Base-by-base conservation (phyloP, 2,797 vertebrate genomes). In the Sebastes minor region DNA sequence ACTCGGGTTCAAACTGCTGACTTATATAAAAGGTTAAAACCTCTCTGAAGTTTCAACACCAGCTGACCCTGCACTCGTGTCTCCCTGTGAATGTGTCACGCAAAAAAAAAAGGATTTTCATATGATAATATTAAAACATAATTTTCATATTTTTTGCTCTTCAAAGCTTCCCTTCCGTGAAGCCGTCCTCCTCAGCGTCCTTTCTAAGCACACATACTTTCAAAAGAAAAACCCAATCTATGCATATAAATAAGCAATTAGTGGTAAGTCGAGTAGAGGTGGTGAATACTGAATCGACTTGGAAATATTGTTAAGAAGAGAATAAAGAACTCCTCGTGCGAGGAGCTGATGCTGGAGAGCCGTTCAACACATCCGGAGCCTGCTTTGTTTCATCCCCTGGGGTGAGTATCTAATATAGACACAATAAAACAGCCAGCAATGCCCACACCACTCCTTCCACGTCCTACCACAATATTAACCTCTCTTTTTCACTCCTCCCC, bases 211-310 rank as follows among this genome's bases (percentile, higher is more conserved):
- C 42, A 28, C 77, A 49, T 8, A 74, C 67, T 80, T 85, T 65
- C 5, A 66, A 78, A 89, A 60, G 53, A 80, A 76, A 90, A 90
- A 86, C 76, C 77, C 46, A 72, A 71, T 86, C 76, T 38, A 28
- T 74, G 79, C 76, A 86, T 84, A 76, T 68, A 85, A 84, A 90
- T 85, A 83, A 77, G 69, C 57, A 75, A 80, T 79, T 76, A 79
- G 70, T 61, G 61, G 30, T 82, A 73, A 80, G 35, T 57, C 8
- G 13, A 81, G 71, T 35, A 4, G 2, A 74, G 49, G 42, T 46
- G 78, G 66, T 79, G 76, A 88, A 89, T 80, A 71, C 70, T 42
- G 30, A 79, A 73, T 27, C 71, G 76, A 70, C 25, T 61, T 68
- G 67, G 81, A 80, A 73, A 76, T 63, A 62, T 28, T 64, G 62